Evolutionary conservation across 2,888 invertebrate genomes (phyloP).

Genomic region (Heteropelma amictum): DNA sequence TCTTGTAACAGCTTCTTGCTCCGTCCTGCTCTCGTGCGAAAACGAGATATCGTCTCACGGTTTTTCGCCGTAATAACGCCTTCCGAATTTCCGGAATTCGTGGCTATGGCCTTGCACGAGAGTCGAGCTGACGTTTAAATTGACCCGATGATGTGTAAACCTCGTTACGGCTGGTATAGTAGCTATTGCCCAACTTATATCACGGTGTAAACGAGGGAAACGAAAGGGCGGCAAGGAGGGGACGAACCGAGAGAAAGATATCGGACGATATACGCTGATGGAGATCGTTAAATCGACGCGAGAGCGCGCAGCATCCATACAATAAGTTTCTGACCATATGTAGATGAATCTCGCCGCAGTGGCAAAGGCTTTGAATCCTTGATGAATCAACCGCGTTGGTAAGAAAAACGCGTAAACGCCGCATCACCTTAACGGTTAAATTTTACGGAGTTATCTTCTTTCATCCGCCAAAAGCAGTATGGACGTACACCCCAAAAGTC

Average conservation of each 20-base stretch:
- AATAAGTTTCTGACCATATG: no score
- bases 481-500: slow-evolving; percentile 9
- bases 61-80: slow-evolving; percentile 56
- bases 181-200: no score
- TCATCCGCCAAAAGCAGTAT: not conserved
- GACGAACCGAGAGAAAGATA: no score
- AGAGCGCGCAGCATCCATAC: no score
- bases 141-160: not conserved
- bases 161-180: no score
- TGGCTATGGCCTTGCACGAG: not conserved
- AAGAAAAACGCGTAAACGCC: not conserved
- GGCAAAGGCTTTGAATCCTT: not conserved
- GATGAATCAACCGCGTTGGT: not conserved
- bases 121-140: not conserved
- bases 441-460: not conserved
- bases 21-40: slow-evolving; percentile 1
- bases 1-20: slow-evolving; percentile 41
- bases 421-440: not conserved
- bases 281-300: no score
- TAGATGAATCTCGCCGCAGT: not conserved
- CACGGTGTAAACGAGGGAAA: no score
- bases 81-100: slow-evolving; percentile 46
- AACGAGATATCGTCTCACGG: slow-evolving; percentile 61
- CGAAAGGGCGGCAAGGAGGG: no score
- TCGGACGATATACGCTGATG: no score